Base-by-base conservation (phyloP, 1,140 invertebrate species). In the Drosophila bipectinata region DNA sequence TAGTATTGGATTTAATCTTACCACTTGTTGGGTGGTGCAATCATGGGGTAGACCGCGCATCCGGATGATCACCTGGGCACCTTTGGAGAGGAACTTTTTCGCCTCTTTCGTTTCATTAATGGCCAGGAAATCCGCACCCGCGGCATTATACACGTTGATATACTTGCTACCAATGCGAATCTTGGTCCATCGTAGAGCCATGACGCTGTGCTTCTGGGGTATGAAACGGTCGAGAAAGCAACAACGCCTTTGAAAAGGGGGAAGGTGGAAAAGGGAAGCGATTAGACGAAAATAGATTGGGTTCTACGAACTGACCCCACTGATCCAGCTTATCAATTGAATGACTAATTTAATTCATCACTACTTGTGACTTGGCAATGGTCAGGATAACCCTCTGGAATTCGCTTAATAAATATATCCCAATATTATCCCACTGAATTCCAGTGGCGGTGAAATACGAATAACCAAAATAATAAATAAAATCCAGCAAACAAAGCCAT, bases 21-120 rank as follows among this genome's bases (percentile, higher is more conserved):
- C 98, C 92, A 99, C 98, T 97, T 99, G 98, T 91, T 98, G 96
- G 21, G 98, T 96, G 6, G 97, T 98, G 76, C 98, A 98, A 88
- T 99, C 98, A 90, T 99, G 99, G 2, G 99, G 99, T 68, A 99
- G 93, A 1, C 99, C 99, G 49, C 99, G 94, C 99, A 99, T 99
- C 66, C 99, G 95, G 39, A 99, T 96, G 78, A 99, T 99, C 45
- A 99, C 98, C 92, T 98, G 96, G 24, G 96, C 97, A n/a, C 97
- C 97, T 62, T 96, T 94, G 2, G 97, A 97, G 3, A 99, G 93
- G 92, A 99, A 99, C 9, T 97, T 96, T 90, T 99, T 97, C 2
- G 98, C 98, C 92, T 99, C 98, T 78, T 97, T 97, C 63, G 98
- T 99, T 39, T 96, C 97, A 18, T 98, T 98, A 75, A 99, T 98